phyloP scores from a whole-genome alignment of 2,797 vertebrate genomes.

The Intellagama lesueurii region DNA sequence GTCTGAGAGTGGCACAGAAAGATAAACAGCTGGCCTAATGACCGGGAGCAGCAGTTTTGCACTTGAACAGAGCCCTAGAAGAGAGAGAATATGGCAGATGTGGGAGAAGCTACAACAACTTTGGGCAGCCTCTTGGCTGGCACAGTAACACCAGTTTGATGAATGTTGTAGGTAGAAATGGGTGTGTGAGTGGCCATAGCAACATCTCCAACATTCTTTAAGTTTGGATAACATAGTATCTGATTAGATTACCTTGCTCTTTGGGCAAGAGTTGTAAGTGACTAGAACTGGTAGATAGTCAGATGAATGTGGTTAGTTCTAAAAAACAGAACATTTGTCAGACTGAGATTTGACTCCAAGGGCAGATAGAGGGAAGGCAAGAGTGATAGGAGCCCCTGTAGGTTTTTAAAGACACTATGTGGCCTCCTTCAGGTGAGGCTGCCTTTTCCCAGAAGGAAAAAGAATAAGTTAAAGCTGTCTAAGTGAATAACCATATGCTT shows the following conservation, averaged over 20 bases:
- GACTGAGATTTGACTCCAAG: neutral
- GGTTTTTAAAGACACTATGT: neutral
- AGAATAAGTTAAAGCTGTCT: neutral
- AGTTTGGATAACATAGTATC: neutral
- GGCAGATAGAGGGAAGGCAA: neutral
- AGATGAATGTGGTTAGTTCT: neutral
- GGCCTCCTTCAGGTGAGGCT: neutral
- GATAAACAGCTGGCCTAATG: neutral
- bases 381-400: too few relatives aligned
- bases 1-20: neutral
- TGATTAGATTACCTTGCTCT: neutral
- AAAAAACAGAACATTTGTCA: neutral
- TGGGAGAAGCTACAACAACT: neutral
- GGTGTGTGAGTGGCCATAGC: neutral
- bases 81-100: neutral
- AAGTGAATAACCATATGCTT: neutral
- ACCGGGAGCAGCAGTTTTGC: neutral
- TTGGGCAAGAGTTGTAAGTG: neutral
- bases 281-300: neutral
- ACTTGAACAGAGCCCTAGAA: neutral
- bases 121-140: neutral
- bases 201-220: neutral
- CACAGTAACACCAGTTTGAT: neutral
- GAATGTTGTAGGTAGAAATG: neutral
- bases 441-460: neutral